Conservation (phyloP, 2,797 vertebrate species). For the Holocentrus rufus region DNA sequence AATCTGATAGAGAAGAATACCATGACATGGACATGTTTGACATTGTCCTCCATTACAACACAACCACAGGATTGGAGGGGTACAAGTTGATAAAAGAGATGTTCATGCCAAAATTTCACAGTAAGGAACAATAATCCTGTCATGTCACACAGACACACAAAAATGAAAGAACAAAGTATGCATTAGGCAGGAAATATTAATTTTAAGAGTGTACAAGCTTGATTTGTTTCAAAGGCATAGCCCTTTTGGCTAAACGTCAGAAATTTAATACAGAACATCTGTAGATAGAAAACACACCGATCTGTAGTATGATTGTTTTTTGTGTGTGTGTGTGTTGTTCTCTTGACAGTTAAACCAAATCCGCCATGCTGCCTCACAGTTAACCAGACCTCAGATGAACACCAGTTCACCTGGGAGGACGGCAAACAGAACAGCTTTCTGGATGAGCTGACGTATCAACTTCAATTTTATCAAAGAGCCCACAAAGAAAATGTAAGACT, state of each 20-base stretch:
- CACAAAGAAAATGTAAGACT: slow-evolving; percentile 49
- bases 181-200: neutral
- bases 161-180: neutral
- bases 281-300: neutral
- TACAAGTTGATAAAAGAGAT: slow-evolving; percentile 23
- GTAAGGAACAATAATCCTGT: slow-evolving; percentile 59
- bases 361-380: slow-evolving; percentile 69
- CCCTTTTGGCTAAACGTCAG: neutral
- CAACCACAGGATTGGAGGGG: neutral
- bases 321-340: slow-evolving; percentile 12
- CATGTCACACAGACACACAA: neutral
- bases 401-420: slow-evolving; percentile 76
- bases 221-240: neutral
- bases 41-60: slow-evolving; percentile 61
- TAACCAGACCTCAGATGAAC: slow-evolving; percentile 43
- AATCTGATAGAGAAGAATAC: neutral
- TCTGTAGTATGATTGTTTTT: neutral
- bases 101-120: slow-evolving; percentile 51
- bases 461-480: slow-evolving; percentile 55
- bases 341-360: slow-evolving; percentile 75
- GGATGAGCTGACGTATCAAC: slow-evolving; percentile 57
- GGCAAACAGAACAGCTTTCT: slow-evolving; percentile 61
- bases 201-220: neutral
- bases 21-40: neutral
- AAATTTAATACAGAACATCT: neutral